A percentile compares a stretch with the other conserved stretches of the same genome.
Conservation (phyloP, 2,113 vertebrate genomes). For the Aix galericulata region DNA sequence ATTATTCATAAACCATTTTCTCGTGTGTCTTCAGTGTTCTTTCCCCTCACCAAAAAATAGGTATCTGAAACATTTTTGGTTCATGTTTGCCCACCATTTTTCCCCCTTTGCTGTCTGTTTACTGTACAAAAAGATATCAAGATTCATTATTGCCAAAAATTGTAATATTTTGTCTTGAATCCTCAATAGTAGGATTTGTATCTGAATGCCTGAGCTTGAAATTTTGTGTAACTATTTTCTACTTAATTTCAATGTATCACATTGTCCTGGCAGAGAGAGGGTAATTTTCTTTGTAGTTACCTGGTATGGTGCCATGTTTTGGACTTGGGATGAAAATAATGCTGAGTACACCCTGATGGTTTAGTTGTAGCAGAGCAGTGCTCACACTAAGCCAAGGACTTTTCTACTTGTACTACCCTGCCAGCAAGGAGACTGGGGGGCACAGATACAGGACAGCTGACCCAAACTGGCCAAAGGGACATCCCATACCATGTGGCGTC, state of each 20-base stretch:
- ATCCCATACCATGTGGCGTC: too few species aligned
- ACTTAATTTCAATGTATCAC: not conserved
- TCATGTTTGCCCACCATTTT: conserved; percentile 26
- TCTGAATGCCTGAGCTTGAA: not conserved
- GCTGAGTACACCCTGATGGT: not conserved
- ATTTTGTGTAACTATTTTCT: not conserved
- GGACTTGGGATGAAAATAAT: not conserved
- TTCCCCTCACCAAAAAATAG: not conserved
- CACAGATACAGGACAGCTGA: too few species aligned
- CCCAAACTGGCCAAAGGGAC: too few species aligned
- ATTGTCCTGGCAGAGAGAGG: not conserved
- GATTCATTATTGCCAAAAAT: not conserved
- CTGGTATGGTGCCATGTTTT: not conserved
- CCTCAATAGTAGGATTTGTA: not conserved
- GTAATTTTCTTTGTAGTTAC: not conserved
- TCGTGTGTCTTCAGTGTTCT: conserved; percentile 3
- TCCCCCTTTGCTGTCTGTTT: not conserved
- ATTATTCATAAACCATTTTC: conserved; percentile 4
- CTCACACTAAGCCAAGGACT: too few species aligned
- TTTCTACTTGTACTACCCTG: too few species aligned
- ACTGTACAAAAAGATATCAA: not conserved
- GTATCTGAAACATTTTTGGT: not conserved
- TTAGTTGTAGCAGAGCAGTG: too few species aligned
- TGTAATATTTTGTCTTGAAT: not conserved
- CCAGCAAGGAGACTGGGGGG: too few species aligned